Base-by-base conservation (phyloP, 2,888 invertebrate genomes). In the Lamproptera curius region DNA sequence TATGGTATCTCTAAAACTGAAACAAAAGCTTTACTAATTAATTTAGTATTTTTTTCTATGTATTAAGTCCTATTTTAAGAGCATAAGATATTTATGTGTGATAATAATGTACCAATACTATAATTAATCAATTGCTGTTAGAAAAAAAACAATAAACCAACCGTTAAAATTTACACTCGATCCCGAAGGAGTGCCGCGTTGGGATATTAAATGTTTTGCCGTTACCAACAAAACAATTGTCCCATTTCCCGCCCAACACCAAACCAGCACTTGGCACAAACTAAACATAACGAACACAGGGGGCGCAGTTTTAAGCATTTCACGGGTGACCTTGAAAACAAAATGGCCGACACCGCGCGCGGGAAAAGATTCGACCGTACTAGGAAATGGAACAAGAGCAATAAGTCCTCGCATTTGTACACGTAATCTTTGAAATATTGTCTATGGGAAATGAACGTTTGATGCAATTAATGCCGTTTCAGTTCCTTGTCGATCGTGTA, bases 311-410 rank as follows among this genome's bases (percentile, higher is more conserved):
- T 42, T 47, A 47, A 38, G 23, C 31, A 31, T 31, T 31, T 37
- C 37, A 16, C 37, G 11, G 17, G 14, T 16, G 42, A 39, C 48
- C 48, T 48, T 48, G 42, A 36, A 31, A 42, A 31, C 42, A 47
- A 47, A 47, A 47, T 48, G 43, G 43, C 33, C 36, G 42, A 33
- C 33, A 31, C 16, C 15, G 42, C 42, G 35, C 38, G 13, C 34
- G 16, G 17, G 23, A 15, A 31, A 33, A 42, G 28, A 13, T 46
- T 42, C 20, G 38, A 39, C 9, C 26, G 38, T 15, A 43, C 42
- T 20, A 48, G 48, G 48, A 48, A 48, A 48, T 47, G 37, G 35
- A 15, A 31, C 47, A n/a, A 42, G 15, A 41, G 34, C 16, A 43
- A 48, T 43, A 38, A 34, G 11, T 8, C 38, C 1, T 15, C 8